Evolutionary conservation across 2,113 vertebrate genomes (phyloP).

Genomic region (Helogale parvula): DNA sequence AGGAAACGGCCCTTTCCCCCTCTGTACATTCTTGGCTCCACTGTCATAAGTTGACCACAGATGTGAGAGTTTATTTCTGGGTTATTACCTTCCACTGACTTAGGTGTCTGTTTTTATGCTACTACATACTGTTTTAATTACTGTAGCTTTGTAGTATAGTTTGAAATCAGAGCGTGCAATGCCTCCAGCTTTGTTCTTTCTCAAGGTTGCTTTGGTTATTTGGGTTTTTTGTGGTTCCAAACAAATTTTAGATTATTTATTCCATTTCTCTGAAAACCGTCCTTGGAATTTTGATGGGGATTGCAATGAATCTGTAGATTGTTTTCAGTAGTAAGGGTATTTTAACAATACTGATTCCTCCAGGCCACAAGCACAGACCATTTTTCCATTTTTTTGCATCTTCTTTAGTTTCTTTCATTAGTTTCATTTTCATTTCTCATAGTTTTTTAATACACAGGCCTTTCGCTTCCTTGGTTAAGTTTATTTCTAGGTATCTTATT

Average conservation of each 20-base stretch:
- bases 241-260: not conserved
- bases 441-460: not conserved
- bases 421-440: not conserved
- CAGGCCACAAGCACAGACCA: not conserved
- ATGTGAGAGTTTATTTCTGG: not conserved
- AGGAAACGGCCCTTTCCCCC: not conserved
- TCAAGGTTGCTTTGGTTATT: not conserved
- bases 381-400: not conserved
- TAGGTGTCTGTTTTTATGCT: not conserved
- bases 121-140: not conserved
- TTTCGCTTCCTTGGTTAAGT: not conserved
- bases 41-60: not conserved
- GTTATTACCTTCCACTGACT: not conserved
- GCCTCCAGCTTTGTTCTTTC: not conserved
- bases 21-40: not conserved
- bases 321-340: not conserved
- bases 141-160: not conserved
- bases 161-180: not conserved
- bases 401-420: not conserved
- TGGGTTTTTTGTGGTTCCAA: not conserved
- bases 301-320: not conserved
- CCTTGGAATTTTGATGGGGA: not conserved
- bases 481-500: not conserved
- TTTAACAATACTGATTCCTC: not conserved
- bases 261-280: not conserved